Conservation (phyloP, 2,113 vertebrate species). For the Muntiacus muntjak region DNA sequence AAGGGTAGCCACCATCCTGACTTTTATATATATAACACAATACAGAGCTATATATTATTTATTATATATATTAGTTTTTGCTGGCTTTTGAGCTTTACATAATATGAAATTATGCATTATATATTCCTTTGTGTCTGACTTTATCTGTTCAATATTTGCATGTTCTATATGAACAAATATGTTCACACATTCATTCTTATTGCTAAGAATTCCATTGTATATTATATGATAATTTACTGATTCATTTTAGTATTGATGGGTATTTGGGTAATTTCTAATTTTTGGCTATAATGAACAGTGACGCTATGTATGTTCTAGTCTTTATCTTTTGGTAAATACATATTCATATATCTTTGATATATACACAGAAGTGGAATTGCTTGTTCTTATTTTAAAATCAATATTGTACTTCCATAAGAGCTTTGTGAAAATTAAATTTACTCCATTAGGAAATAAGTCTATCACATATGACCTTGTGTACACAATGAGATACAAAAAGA, state of each 20-base stretch:
- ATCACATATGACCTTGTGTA: neutral
- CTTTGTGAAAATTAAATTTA: neutral
- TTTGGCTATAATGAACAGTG: neutral
- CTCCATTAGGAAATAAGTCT: neutral
- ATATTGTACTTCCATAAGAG: neutral
- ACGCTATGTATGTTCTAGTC: neutral
- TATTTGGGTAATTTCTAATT: neutral
- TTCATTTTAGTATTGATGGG: neutral
- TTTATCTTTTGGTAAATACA: neutral
- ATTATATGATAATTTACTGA: neutral
- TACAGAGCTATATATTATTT: neutral
- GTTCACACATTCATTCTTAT: neutral
- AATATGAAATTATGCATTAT: neutral
- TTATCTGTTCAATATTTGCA: neutral
- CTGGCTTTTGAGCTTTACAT: neutral
- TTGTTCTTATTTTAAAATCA: neutral
- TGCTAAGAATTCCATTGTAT: neutral
- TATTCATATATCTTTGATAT: neutral
- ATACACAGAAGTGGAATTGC: neutral
- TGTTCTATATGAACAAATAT: neutral
- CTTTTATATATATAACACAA: neutral
- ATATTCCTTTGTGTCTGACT: neutral
- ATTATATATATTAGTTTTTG: neutral
- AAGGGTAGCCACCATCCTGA: neutral
- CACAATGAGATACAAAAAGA: neutral